Base-by-base conservation (phyloP, 2,113 vertebrate species). In the Semnornis frantzii region DNA sequence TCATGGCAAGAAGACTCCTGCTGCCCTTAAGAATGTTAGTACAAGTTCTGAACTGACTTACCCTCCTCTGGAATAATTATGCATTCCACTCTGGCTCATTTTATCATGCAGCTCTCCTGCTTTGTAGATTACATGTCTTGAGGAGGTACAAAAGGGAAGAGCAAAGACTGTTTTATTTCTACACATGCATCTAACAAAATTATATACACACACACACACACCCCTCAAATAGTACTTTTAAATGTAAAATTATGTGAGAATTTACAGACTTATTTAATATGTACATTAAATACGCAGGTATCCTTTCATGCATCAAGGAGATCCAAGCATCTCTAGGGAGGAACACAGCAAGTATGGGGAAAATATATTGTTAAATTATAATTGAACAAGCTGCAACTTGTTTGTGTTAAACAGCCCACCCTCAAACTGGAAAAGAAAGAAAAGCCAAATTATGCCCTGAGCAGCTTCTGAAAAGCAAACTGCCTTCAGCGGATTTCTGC, bases 21-120 rank as follows among this genome's bases (percentile, higher is more conserved):
- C 89, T 95, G 78, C 93, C 91, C 92, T 94, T 90, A 96, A 95
- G 93, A 95, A 95, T 96, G 96, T 95, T 58, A 87, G 95, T 96
- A 96, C 95, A 96, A 95, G 90, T 97, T 95, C 95, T 96, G 95
- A 97, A 95, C 95, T 95, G 95, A 97, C 94, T 96, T 95, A 95
- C 92, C 92, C 95, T 96, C 87, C 93, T 95, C 91, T 93, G 94
- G 94, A 96, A 95, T 93, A 94, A 95, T 97, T 97, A 96, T 75
- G 81, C 95, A 95, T 97, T 96, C 95, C 94, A 87, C 86, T 77
- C 89, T 94, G 94, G 95, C 94, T 95, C 93, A 95, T 92, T 96
- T 97, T 85, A 94, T 97, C 94, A 75, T 94, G 93, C 87, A 95
- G 0, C 83, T 90, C 93, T 91, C 34, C 92, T 46, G 73, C 96